Percentiles rank a stretch among this genome's conserved stretches.
phyloP scores from a whole-genome alignment of 2,797 vertebrate species.

The Pangasius macronema region DNA sequence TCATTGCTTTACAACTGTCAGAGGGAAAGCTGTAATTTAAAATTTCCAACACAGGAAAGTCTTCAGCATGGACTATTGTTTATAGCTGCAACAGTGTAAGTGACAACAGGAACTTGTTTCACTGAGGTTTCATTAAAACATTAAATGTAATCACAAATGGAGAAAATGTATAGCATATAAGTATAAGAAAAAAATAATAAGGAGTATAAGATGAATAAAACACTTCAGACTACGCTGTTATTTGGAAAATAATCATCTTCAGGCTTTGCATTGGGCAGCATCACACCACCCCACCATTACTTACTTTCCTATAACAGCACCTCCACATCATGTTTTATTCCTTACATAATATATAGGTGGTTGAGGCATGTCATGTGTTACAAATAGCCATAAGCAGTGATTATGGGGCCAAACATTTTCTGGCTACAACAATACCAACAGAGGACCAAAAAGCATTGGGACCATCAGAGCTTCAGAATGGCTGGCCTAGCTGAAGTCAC shows the following conservation, averaged over 20 bases:
- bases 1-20: not conserved
- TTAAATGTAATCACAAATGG: not conserved
- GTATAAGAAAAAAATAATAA: no score
- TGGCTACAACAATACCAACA: not conserved
- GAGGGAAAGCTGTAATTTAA: not conserved
- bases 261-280: not conserved
- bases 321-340: not conserved
- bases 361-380: not conserved
- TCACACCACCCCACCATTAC: not conserved
- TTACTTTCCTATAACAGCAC: not conserved
- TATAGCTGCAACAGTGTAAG: not conserved
- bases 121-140: not conserved
- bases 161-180: not conserved
- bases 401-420: not conserved
- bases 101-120: not conserved
- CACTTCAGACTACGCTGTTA: not conserved
- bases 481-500: not conserved
- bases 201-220: not conserved
- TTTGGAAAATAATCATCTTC: no score
- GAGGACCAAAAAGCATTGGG: not conserved
- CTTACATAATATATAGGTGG: not conserved
- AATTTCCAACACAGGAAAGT: not conserved
- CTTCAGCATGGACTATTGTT: not conserved
- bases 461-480: not conserved
- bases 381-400: not conserved